These are phyloP conservation scores for Pelecanus crispus DNA, from an alignment of 2,113 vertebrate genomes.

Conservation along the genomic window DNA sequence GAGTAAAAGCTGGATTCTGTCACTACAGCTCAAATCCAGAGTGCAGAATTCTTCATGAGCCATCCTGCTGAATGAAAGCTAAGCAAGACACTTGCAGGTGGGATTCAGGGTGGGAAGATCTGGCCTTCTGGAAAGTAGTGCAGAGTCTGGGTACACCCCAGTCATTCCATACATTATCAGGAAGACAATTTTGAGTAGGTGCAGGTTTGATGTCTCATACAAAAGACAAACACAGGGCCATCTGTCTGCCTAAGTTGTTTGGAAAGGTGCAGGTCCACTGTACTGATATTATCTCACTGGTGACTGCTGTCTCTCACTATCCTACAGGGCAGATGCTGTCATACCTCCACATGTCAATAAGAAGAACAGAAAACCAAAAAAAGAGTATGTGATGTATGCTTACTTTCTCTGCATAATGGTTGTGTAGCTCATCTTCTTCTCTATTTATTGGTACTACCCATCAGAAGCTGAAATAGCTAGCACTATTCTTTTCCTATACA, in stretches of 20 bases:
- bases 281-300: background rate
- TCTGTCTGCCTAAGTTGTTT: background rate
- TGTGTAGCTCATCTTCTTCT: background rate
- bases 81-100: background rate
- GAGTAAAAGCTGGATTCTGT: background rate
- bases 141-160: background rate
- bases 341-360: background rate
- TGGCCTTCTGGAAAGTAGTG: background rate
- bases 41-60: background rate
- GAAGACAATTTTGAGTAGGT: background rate
- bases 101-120: background rate
- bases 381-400: background rate
- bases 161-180: background rate
- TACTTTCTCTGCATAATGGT: background rate
- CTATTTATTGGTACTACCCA: background rate
- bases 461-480: background rate
- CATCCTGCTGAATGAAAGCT: background rate
- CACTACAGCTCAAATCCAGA: background rate
- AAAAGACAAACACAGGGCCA: background rate
- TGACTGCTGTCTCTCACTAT: background rate
- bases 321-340: fast-evolving
- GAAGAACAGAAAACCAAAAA: background rate
- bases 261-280: background rate
- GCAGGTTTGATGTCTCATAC: background rate
- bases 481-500: background rate